phyloP scores from a whole-genome alignment of 2,113 vertebrate species.

The Elachura formosa region DNA sequence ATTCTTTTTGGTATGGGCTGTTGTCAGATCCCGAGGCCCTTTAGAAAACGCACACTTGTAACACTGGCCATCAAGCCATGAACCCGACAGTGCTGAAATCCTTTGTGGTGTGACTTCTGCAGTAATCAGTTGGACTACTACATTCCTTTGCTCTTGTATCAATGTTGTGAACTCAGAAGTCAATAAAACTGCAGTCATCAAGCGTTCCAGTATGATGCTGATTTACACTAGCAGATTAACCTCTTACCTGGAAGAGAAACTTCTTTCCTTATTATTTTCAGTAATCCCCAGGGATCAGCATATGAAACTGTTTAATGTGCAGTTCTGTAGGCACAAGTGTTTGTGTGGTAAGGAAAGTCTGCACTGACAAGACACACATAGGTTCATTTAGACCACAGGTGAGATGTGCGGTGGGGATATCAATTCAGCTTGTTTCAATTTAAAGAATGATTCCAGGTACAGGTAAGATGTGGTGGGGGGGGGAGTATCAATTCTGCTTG shows the following conservation, averaged over 20 bases:
- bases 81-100: rapidly evolving
- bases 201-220: not conserved
- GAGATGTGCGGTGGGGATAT: not conserved
- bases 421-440: not conserved
- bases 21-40: not conserved
- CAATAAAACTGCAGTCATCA: not conserved
- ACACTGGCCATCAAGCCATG: rapidly evolving
- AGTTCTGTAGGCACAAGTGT: not conserved
- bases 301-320: rapidly evolving
- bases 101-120: not conserved
- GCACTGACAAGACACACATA: rapidly evolving
- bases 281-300: not conserved
- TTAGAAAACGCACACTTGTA: not conserved
- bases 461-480: no score
- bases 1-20: not conserved
- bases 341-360: not conserved
- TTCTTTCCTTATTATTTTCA: not conserved
- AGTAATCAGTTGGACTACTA: rapidly evolving
- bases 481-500: not conserved
- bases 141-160: not conserved
- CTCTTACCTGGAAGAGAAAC: not conserved
- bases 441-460: not conserved
- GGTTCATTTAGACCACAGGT: not conserved
- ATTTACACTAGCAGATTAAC: not conserved
- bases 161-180: not conserved